Percentiles rank a stretch among this genome's conserved stretches.
phyloP scores from a whole-genome alignment of 2,113 vertebrate genomes.

The Protobothrops mucrosquamatus region DNA sequence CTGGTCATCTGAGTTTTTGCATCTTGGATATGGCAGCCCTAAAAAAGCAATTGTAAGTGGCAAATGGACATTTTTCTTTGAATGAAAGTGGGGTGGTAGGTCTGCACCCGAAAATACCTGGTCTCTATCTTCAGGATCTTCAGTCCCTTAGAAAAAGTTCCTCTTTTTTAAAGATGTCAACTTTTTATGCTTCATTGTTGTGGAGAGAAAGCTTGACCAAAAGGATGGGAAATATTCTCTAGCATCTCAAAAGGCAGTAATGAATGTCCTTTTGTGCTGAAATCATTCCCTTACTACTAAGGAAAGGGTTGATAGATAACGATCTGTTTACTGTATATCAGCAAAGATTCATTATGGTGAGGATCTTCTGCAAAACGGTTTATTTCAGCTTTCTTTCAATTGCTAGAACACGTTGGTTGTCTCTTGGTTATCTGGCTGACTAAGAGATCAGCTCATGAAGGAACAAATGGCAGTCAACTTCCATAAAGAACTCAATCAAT shows the following conservation, averaged over 20 bases:
- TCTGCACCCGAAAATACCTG: background rate
- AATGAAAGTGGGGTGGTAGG: background rate
- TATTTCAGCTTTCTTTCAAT: conserved; percentile 68
- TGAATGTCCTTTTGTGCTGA: background rate
- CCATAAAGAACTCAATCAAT: conserved; percentile 70
- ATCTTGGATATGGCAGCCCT: background rate
- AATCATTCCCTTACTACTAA: conserved; percentile 41
- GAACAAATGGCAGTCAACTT: conserved; percentile 69
- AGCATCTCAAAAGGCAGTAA: background rate
- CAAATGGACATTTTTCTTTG: background rate
- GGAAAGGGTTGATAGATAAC: conserved; percentile 52
- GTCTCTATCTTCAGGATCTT: background rate
- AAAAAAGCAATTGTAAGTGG: background rate
- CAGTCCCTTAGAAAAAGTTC: background rate
- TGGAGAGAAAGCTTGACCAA: background rate
- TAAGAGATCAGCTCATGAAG: conserved; percentile 57
- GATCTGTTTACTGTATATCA: conserved; percentile 60
- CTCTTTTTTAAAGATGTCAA: background rate
- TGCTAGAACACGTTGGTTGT: conserved; percentile 59
- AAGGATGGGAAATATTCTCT: background rate
- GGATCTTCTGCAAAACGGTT: conserved; percentile 51
- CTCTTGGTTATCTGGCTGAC: conserved; percentile 61
- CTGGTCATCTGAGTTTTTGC: background rate
- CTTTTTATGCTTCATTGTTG: background rate
- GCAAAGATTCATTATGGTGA: conserved; percentile 61